A percentile compares a stretch with the other conserved stretches of the same genome.
These are phyloP conservation scores for Temnopleurus reevesii DNA, from an alignment of 53 echinoderm and acorn worm genomes.

Conservation along the genomic window DNA sequence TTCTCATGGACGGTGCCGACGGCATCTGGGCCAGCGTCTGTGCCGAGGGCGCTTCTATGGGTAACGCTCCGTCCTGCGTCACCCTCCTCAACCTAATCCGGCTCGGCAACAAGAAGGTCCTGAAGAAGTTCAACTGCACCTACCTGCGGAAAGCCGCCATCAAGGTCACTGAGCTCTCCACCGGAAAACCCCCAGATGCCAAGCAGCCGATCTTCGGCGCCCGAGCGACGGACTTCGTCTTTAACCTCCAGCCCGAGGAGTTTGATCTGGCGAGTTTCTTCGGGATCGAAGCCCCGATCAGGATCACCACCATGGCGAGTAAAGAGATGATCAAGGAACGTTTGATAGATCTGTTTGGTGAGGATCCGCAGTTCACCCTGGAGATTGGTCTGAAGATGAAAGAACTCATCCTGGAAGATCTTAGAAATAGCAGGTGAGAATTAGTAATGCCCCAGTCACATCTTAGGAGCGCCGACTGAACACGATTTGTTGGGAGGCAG, in stretches of 20 bases:
- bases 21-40: conserved; percentile 68
- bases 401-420: no score
- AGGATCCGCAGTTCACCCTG: conserved; percentile 62
- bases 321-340: conserved; percentile 62
- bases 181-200: conserved; percentile 50
- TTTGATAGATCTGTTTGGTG: conserved; percentile 56
- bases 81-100: conserved; percentile 67
- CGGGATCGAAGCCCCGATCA: conserved; percentile 58
- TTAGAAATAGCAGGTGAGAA: no score
- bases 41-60: conserved; percentile 65
- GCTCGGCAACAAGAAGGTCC: conserved; percentile 68
- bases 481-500: no score
- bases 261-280: conserved; percentile 70
- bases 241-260: conserved; percentile 49
- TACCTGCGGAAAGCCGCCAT: conserved; percentile 71
- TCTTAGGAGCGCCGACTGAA: no score
- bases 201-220: conserved; percentile 70
- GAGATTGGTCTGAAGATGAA: neutral
- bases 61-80: conserved; percentile 61
- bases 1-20: conserved; percentile 41
- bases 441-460: no score
- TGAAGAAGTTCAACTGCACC: conserved; percentile 63
- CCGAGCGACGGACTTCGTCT: conserved; percentile 64
- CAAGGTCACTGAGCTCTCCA: conserved; percentile 66
- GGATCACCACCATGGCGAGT: conserved; percentile 65